These are phyloP conservation scores for Anguilla pacifica DNA, from an alignment of 2,797 vertebrate genomes.

Conservation along the genomic window DNA sequence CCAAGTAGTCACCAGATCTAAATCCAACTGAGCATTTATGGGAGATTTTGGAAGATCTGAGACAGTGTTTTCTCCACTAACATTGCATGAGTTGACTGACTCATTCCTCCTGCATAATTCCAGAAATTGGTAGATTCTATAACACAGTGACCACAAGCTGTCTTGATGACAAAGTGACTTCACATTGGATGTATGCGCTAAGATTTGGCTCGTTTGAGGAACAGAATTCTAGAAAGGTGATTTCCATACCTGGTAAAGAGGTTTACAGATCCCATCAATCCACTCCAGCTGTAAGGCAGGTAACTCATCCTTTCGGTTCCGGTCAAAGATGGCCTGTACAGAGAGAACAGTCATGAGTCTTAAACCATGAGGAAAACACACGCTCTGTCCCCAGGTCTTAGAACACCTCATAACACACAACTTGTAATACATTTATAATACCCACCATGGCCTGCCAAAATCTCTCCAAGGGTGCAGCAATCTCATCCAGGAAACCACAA, in stretches of 20 bases:
- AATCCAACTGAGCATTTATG: not conserved
- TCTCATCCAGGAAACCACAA: too few relatives aligned
- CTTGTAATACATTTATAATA: not conserved
- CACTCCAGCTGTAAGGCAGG: slow-evolving; percentile 71
- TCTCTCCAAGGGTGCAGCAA: too few relatives aligned
- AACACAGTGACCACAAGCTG: too few relatives aligned
- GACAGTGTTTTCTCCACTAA: not conserved
- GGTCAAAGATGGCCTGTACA: slow-evolving; percentile 80
- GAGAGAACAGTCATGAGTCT: slow-evolving; percentile 6
- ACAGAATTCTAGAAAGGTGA: not conserved
- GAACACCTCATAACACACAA: not conserved
- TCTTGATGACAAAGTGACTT: not conserved
- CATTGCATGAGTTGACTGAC: not conserved
- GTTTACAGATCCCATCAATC: slow-evolving; percentile 77
- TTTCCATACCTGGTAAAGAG: slow-evolving; percentile 70
- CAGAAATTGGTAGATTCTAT: too few relatives aligned
- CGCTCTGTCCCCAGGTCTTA: not conserved
- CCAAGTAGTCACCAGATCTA: not conserved
- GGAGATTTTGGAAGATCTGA: not conserved
- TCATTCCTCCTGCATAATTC: not conserved
- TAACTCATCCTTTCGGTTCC: slow-evolving; percentile 81
- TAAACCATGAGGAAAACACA: not conserved
- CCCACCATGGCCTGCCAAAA: not conserved
- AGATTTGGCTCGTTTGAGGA: not conserved
- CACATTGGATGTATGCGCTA: too few relatives aligned